Evolutionary conservation across 2,113 vertebrate species (phyloP).

Genomic region (Phaethornis superciliosus): DNA sequence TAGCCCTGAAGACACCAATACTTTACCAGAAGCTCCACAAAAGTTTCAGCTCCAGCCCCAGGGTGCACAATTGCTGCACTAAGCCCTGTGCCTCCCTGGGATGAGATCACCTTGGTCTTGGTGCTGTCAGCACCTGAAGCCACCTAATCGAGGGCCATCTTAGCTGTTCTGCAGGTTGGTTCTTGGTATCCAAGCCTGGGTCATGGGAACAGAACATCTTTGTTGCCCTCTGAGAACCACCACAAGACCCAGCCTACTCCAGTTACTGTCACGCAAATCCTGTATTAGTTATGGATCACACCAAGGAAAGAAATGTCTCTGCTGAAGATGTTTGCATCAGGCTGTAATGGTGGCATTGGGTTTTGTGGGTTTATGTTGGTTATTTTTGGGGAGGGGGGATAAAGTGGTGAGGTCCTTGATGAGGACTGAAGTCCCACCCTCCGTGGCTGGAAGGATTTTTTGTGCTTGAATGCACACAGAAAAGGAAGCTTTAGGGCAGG

Average conservation of each 20-base stretch:
- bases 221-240: not conserved
- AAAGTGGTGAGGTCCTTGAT: not conserved
- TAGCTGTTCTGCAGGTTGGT: not conserved
- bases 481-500: not conserved
- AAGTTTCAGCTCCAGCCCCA: not conserved
- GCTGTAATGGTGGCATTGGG: not conserved
- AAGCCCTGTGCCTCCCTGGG: accelerated
- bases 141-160: accelerated
- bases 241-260: not conserved
- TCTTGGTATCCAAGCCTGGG: accelerated
- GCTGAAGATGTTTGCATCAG: not conserved
- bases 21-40: not conserved
- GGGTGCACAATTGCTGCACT: not conserved
- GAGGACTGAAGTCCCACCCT: not conserved
- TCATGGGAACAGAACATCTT: not conserved
- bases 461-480: not conserved
- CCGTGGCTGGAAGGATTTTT: not conserved
- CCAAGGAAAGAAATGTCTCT: not conserved
- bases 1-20: not conserved
- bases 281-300: not conserved
- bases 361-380: not conserved
- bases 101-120: accelerated
- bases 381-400: too few species aligned
- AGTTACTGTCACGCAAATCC: not conserved
- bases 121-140: not conserved